Base-by-base conservation (phyloP, 1,140 invertebrate species). In the Eciton burchellii region DNA sequence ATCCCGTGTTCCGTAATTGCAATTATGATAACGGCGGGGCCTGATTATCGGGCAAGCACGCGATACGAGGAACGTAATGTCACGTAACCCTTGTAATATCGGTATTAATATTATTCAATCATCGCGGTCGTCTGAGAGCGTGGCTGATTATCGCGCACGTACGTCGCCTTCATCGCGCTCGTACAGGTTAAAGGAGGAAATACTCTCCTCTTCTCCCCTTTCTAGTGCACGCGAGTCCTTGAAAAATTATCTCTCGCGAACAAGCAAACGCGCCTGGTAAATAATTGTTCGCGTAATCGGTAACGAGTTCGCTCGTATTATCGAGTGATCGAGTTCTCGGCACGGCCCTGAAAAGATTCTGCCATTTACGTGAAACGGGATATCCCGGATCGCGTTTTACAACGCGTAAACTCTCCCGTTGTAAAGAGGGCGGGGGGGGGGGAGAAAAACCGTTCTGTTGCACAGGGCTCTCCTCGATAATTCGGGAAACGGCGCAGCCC, bases 21-120 rank as follows among this genome's bases (percentile, higher is more conserved):
- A 82, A 54, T 73, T 73, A 84, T 59, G 83, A 66, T 84, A 81
- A 84, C 45, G 59, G 41, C 43, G 41, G 45, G 77, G 3, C 11
- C 16, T 72, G 57, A 59, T 84, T 82, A 84, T 56, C 47, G 16
- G 21, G n/a, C 41, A 54, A 73, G 24, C 1, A 26, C 11, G 5
- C 52, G 12, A 65, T 12, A 26, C 41, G n/a, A 45, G 9, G 16
- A 26, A 49, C 49, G 19, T 29, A n/a, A n/a, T n/a, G n/a, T n/a
- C n/a, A n/a, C n/a, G n/a, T 41, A 41, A 43, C 3, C 52, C 21
- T 66, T 77, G 16, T 43, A 43, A 66, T 24, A 26, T 65, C 2
- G 43, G 68, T 66, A 52, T 56, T n/a, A 77, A 63, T 52, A 21
- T 43, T 77, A 43, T 54, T 74, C 43, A 65, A 76, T 43, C 1